Conservation (phyloP, 1,140 invertebrate genomes). For the Trichonephila clavipes region DNA sequence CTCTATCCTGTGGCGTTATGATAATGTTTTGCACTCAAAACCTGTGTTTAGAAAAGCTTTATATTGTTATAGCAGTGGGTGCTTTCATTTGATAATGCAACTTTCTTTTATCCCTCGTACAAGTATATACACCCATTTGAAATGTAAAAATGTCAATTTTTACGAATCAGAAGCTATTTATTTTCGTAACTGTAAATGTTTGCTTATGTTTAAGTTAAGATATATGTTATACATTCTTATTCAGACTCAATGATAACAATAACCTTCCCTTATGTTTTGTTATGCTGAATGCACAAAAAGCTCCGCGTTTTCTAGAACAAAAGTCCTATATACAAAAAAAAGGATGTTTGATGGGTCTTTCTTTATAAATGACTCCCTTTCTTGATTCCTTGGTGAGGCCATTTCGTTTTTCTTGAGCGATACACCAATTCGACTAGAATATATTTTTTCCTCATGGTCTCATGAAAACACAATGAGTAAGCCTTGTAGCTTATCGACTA, state of each 20-base stretch:
- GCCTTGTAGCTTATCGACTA: conserved; percentile 25
- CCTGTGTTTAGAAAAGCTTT: too few species aligned
- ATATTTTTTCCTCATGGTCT: neutral
- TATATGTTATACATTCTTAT: too few species aligned
- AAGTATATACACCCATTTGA: too few species aligned
- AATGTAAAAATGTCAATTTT: too few species aligned
- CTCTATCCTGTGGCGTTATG: too few species aligned
- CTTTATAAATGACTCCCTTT: conserved; percentile 42
- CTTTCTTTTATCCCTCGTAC: too few species aligned
- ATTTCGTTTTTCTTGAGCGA: neutral
- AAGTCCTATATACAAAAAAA: neutral
- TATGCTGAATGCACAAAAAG: neutral
- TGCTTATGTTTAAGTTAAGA: too few species aligned
- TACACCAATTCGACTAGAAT: conserved; percentile 28
- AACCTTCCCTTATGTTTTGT: neutral
- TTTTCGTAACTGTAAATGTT: too few species aligned
- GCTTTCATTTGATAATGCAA: too few species aligned
- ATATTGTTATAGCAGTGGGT: too few species aligned
- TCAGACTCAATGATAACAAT: neutral
- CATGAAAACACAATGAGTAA: conserved; percentile 40
- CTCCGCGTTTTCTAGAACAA: neutral
- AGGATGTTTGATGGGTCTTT: conserved; percentile 11
- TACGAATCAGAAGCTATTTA: too few species aligned
- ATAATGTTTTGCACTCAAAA: too few species aligned
- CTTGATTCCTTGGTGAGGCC: neutral